These are phyloP conservation scores for Panulirus ornatus DNA, from an alignment of 1,140 invertebrate genomes.

Conservation along the genomic window DNA sequence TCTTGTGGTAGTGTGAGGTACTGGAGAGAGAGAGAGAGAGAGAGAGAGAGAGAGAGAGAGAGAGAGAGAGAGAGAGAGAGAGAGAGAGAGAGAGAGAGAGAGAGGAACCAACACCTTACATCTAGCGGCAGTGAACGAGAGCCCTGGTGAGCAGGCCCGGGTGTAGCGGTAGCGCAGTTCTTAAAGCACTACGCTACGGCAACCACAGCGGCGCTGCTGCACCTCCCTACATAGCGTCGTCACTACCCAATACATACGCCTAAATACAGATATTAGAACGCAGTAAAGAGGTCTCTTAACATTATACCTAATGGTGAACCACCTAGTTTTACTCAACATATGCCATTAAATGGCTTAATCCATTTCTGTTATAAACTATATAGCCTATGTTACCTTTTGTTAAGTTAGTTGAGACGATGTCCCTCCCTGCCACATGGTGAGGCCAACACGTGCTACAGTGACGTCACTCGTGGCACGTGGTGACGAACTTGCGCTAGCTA, in stretches of 20 bases:
- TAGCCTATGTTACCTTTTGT: slow-evolving; percentile 26
- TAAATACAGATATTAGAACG: slow-evolving; percentile 43
- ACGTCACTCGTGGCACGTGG: background rate
- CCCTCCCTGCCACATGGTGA: background rate
- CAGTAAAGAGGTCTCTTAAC: slow-evolving; percentile 32
- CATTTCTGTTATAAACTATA: slow-evolving; percentile 29
- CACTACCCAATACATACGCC: background rate
- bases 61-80: background rate
- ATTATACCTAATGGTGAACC: slow-evolving; percentile 22
- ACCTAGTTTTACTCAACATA: slow-evolving; percentile 2
- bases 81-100: background rate
- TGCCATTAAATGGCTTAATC: slow-evolving; percentile 28
- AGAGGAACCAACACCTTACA: slow-evolving; percentile 3
- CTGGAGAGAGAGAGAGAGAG: background rate
- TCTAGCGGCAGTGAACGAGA: background rate
- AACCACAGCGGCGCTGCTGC: background rate
- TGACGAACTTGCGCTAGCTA: too few relatives aligned
- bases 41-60: slow-evolving; percentile 7
- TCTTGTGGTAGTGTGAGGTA: background rate
- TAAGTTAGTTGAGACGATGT: background rate
- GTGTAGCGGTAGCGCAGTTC: background rate
- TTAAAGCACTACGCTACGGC: background rate
- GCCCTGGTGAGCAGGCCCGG: background rate
- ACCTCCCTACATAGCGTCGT: background rate
- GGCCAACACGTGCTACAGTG: background rate